phyloP scores from a whole-genome alignment of 1,140 invertebrate species.

The Ceratina australensis region DNA sequence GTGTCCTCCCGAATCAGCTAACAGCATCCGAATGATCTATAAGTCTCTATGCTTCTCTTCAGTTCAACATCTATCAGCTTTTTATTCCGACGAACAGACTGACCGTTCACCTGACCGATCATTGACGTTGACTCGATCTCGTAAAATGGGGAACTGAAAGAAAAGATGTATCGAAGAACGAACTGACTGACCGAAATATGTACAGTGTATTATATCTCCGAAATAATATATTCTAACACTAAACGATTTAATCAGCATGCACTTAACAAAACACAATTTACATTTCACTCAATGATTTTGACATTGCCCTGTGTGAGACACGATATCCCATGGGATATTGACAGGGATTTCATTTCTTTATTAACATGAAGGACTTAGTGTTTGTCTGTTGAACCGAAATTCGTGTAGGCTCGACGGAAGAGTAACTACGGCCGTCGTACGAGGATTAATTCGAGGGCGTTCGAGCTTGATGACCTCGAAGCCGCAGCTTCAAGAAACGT shows the following conservation, averaged over 20 bases:
- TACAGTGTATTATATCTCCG: not conserved
- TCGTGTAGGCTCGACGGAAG: conserved; percentile 46
- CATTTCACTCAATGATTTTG: not conserved
- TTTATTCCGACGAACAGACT: conserved; percentile 16
- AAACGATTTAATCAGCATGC: conserved; percentile 40
- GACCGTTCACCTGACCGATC: conserved; percentile 8
- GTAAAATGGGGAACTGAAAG: not conserved
- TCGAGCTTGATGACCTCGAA: conserved; percentile 52
- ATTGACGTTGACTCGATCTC: conserved; percentile 12
- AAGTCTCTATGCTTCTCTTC: conserved; percentile 30
- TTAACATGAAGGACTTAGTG: not conserved
- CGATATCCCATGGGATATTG: not conserved
- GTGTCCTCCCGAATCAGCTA: conserved; percentile 6
- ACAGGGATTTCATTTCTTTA: not conserved
- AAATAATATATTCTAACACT: conserved; percentile 1
- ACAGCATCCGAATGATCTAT: conserved; percentile 33
- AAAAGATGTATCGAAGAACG: not conserved
- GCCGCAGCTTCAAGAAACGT: conserved; percentile 49
- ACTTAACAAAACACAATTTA: conserved; percentile 29
- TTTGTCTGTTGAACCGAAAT: conserved; percentile 30
- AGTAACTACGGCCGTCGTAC: conserved; percentile 35
- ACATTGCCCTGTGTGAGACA: no score
- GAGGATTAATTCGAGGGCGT: conserved; percentile 50
- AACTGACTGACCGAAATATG: not conserved
- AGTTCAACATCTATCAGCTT: conserved; percentile 29